Conservation (phyloP, 2,888 invertebrate genomes). For the Chymomyza caudatula region DNA sequence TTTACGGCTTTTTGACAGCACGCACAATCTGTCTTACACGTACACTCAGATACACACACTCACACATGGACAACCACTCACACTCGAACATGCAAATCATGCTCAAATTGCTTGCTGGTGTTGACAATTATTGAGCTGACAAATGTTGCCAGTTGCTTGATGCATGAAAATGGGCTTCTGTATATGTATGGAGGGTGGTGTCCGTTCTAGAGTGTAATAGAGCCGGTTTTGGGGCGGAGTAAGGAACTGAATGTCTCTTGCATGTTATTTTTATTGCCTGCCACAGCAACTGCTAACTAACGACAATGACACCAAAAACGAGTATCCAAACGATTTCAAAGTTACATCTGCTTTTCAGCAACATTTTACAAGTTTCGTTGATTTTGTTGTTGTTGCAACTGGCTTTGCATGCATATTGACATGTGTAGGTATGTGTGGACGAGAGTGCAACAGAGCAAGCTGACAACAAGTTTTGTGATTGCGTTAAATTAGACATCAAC, state of each 20-base stretch:
- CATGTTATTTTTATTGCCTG: neutral
- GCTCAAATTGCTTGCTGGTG: slow-evolving; percentile 15
- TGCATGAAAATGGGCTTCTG: slow-evolving; percentile 9
- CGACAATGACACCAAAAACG: slow-evolving; percentile 10
- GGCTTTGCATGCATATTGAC: slow-evolving; percentile 54
- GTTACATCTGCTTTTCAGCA: slow-evolving; percentile 55
- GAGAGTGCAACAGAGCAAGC: slow-evolving; percentile 37
- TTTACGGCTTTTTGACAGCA: slow-evolving; percentile 49
- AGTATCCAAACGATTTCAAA: slow-evolving; percentile 31
- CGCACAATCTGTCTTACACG: slow-evolving; percentile 32
- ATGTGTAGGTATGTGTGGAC: too few relatives aligned
- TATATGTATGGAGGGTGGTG: neutral
- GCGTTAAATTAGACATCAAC: slow-evolving; percentile 69
- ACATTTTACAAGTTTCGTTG: slow-evolving; percentile 30
- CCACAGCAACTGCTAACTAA: slow-evolving; percentile 15
- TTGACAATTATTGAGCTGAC: slow-evolving; percentile 58
- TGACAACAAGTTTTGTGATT: slow-evolving; percentile 56
- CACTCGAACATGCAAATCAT: slow-evolving; percentile 17
- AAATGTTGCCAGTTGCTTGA: slow-evolving; percentile 33
- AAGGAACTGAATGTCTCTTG: neutral
- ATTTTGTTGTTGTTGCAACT: neutral
- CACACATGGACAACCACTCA: slow-evolving; percentile 8
- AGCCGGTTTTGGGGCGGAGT: neutral
- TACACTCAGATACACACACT: neutral
- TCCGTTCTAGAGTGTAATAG: neutral